phyloP scores from a whole-genome alignment of 2,888 invertebrate species.

The Aphelenchoides bicaudatus region DNA sequence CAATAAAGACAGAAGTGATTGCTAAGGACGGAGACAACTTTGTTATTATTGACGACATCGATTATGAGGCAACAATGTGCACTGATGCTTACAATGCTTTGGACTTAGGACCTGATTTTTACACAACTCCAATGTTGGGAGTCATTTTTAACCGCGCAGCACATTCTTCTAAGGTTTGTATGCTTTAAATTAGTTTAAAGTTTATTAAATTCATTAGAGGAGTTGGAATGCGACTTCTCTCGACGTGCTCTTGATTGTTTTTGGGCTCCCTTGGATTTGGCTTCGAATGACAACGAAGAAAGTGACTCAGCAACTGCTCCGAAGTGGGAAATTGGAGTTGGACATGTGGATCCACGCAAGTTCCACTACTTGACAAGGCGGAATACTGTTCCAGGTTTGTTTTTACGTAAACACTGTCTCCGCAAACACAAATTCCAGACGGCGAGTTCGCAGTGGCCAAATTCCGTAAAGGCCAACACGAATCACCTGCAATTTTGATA shows the following conservation, averaged over 20 bases:
- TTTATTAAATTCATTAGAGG: conserved; percentile 32
- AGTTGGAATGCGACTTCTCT: conserved; percentile 53
- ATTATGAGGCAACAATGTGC: conserved; percentile 43
- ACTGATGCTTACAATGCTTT: conserved; percentile 49
- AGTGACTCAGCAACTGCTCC: conserved; percentile 11
- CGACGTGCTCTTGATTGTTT: conserved; percentile 51
- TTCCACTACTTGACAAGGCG: conserved; percentile 49
- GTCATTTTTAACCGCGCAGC: conserved; percentile 47
- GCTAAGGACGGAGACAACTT: conserved; percentile 55
- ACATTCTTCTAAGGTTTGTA: conserved; percentile 43
- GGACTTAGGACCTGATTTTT: conserved; percentile 51
- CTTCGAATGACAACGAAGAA: conserved; percentile 13
- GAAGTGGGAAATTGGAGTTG: conserved; percentile 53
- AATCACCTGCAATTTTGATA: conserved; percentile 32
- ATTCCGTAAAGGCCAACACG: conserved; percentile 25
- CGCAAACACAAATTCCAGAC: conserved; percentile 24
- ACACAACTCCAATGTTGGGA: conserved; percentile 50
- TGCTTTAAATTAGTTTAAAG: conserved; percentile 12
- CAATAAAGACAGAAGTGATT: conserved; percentile 43
- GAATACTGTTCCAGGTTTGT: conserved; percentile 40
- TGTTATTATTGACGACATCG: conserved; percentile 54
- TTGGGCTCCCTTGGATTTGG: conserved; percentile 45
- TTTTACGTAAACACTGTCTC: neutral
- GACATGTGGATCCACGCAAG: conserved; percentile 51
- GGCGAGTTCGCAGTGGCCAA: conserved; percentile 51